Evolutionary conservation across 2,797 vertebrate species (phyloP), one percentile per base, ranked within the genome.

Genomic region (Anisognathus igniventris): DNA sequence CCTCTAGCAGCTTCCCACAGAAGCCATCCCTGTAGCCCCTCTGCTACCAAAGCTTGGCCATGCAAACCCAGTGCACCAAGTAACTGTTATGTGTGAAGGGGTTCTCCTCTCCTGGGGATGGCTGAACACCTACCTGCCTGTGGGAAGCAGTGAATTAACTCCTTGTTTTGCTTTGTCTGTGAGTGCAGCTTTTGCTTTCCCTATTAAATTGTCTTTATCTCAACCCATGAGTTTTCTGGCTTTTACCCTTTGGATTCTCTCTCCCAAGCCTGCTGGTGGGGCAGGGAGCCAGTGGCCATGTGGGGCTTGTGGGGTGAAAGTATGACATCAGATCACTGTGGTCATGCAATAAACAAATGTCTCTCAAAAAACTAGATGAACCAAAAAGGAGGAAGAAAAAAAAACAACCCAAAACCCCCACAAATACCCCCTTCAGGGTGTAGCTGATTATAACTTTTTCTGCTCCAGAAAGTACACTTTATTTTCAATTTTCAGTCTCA

Each of bases 241-340:
- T 47, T 17, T 48, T 37, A 42, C 27, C 22, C 16, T 60, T 61
- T 35, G 10, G 3, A 48, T 42, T 60, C 25, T 68, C 42, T 48
- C 48, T 54, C 47, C 31, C 40, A 61, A 18, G 44, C 10, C 53
- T 74, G 33, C 25, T 53, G 30, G 33, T 47, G 86, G 33, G 22
- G 25, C 54, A 61, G 33, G 17, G 53, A 53, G 6, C 1, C 0
- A 45, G 21, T 10, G 9, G 40, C 35, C 1, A 0, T 0, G 0
- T 42, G 31, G 27, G 70, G 27, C 27, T 40, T 25, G 47, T 54
- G 27, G 18, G 48, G 19, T 42, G 27, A 54, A 81, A 81, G 31
- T 6, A 24, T 9, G 3, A 14, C 13, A 67, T n/a, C 76, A 73
- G 40, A 81, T 84, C 54, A 79, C 12, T 33, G 23, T 56, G 35